These are phyloP conservation scores for Dendrolimus pini DNA, from an alignment of 2,888 invertebrate species.

Conservation along the genomic window DNA sequence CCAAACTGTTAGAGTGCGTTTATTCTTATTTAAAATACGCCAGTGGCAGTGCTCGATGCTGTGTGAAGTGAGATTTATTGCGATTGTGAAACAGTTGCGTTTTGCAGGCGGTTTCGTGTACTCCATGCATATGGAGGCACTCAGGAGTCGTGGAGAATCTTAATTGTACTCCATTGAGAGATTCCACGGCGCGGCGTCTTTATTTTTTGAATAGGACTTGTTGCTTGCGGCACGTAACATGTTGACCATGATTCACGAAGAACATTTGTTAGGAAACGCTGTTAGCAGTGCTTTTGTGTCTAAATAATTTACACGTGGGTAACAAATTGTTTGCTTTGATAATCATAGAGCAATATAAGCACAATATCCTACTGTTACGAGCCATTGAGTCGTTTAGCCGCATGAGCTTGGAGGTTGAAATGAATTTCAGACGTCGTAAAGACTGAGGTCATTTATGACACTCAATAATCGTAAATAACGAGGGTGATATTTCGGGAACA, in stretches of 20 bases:
- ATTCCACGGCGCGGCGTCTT: constrained; percentile 48
- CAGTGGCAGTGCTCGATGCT: constrained; percentile 32
- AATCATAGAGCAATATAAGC: background rate
- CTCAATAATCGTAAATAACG: constrained; percentile 40
- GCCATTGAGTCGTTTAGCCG: background rate
- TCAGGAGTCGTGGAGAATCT: constrained; percentile 53
- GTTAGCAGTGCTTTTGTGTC: background rate
- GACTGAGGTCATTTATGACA: constrained; percentile 30
- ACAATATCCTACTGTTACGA: background rate
- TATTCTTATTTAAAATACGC: constrained; percentile 50
- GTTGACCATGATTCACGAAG: constrained; percentile 39
- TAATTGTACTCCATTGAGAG: constrained; percentile 70
- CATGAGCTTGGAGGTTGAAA: constrained; percentile 7
- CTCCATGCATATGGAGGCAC: constrained; percentile 49
- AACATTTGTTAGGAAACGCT: background rate
- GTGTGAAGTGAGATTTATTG: constrained; percentile 59
- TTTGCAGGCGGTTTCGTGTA: constrained; percentile 33
- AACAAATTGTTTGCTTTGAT: background rate
- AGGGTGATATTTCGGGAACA: constrained; percentile 23
- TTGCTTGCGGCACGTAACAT: constrained; percentile 36
- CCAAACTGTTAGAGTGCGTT: constrained; percentile 22
- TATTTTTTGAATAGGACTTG: constrained; percentile 61
- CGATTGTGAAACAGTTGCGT: constrained; percentile 50
- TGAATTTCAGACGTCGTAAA: constrained; percentile 25
- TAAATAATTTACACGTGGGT: background rate